Evolutionary conservation across 2,888 invertebrate genomes (phyloP).

Genomic region (Agriotes lineatus): DNA sequence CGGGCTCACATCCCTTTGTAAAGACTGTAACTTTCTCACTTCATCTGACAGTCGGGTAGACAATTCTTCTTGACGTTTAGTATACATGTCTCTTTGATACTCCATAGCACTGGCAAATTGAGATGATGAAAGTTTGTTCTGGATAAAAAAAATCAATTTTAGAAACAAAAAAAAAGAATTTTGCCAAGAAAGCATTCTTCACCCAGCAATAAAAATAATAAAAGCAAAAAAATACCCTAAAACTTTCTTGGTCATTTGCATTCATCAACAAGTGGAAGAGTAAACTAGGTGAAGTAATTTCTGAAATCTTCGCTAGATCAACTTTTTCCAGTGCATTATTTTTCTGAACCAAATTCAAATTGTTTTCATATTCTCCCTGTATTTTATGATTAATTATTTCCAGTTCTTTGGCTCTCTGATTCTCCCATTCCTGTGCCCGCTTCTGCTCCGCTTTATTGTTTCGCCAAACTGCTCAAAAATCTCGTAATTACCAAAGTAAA

Average conservation of each 20-base stretch:
- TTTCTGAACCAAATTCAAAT: conserved; percentile 34
- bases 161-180: no score
- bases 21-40: conserved; percentile 47
- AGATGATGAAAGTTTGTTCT: conserved; percentile 67
- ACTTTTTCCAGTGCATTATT: neutral
- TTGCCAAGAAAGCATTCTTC: no score
- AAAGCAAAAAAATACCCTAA: no score
- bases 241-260: conserved; percentile 66
- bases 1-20: conserved; percentile 62
- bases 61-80: conserved; percentile 57
- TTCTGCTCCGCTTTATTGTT: conserved; percentile 63
- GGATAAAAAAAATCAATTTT: no score
- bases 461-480: conserved; percentile 61
- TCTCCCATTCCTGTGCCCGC: conserved; percentile 65
- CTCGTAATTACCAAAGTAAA: no score
- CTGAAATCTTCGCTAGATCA: conserved; percentile 60
- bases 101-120: conserved; percentile 66
- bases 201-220: no score
- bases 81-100: conserved; percentile 61
- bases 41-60: conserved; percentile 49
- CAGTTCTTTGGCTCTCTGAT: conserved; percentile 69
- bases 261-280: conserved; percentile 62
- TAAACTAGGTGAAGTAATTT: conserved; percentile 57
- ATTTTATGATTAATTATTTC: conserved; percentile 70
- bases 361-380: conserved; percentile 65